Base-by-base conservation (phyloP, 2,113 vertebrate species). In the Oncorhynchus kisutch region DNA sequence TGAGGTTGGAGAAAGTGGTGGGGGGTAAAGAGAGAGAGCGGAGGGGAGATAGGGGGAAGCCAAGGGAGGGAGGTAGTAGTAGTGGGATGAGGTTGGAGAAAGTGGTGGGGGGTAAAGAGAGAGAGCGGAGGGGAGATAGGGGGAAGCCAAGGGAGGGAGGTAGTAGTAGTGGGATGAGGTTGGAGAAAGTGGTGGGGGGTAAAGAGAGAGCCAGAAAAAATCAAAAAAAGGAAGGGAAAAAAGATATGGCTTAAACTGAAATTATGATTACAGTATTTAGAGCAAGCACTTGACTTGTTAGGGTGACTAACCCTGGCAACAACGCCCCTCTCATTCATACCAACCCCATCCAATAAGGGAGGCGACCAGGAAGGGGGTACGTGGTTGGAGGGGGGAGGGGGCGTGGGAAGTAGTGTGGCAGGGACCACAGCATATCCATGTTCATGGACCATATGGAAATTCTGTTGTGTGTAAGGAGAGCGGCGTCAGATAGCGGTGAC, bases 371-470 rank as follows among this genome's bases (percentile, higher is more conserved):
- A 48, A 25, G 69, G 48, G 31, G 18, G 25, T 14, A 9, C 29
- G 5, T 48, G 11, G 69, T 71, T 20, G 16, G 45, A 77, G 75
- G 73, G 9, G 93, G 92, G 78, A 59, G 29, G 89, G 93, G 92
- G 91, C 95, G 96, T 98, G 96, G 95, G 96, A 99, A 98, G 95
- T 94, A 88, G 3, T 39, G 93, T 90, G 92, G 82, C 81, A 91
- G 89, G 92, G 59, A 62, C 91, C 90, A 89, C 11, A 90, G 93
- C 93, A 80, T 91, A 95, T 96, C 95, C 93, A 94, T 95, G 97
- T 99, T 94, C 95, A 96, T 94, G 94, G 94, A 95, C 96, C 97
- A 97, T 98, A 99, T 99, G 97, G 97, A 99, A 98, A 96, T 98
- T 95, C 91, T 94, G 96, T 95, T 97, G 95, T 97, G 96, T 95